Evolutionary conservation across 2,797 vertebrate genomes (phyloP).

Genomic region (Knipowitschia caucasica): DNA sequence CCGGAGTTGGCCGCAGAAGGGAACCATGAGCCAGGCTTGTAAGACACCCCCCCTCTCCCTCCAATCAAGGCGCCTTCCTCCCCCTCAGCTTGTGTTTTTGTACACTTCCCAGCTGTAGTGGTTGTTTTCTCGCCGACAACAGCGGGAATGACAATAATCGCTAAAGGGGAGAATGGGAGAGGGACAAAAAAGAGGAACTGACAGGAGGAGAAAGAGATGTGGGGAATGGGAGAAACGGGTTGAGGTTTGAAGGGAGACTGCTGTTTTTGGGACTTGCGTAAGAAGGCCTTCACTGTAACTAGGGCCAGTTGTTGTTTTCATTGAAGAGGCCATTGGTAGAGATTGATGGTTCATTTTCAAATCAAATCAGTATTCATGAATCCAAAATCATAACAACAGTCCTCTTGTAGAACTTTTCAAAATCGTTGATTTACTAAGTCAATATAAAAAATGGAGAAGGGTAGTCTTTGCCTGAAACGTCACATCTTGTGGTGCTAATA

Average conservation of each 20-base stretch:
- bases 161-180: conserved; percentile 37
- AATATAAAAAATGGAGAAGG: no score
- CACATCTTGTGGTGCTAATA: no score
- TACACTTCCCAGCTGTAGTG: conserved; percentile 47
- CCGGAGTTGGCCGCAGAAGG: conserved; percentile 30
- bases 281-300: not conserved
- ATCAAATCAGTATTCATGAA: no score
- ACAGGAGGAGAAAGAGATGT: conserved; percentile 46
- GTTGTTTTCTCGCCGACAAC: conserved; percentile 30
- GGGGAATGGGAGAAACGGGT: conserved; percentile 39
- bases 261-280: not conserved
- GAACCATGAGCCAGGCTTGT: not conserved
- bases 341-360: no score
- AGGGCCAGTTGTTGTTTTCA: not conserved
- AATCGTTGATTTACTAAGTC: no score
- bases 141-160: conserved; percentile 58
- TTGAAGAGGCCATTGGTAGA: not conserved
- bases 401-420: no score
- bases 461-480: no score
- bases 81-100: conserved; percentile 26
- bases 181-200: conserved; percentile 35
- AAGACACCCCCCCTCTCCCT: conserved; percentile 56
- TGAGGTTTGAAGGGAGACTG: conserved; percentile 8
- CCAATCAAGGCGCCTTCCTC: conserved; percentile 45
- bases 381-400: no score